phyloP scores from a whole-genome alignment of 2,888 invertebrate genomes.

The Notodonta dromedarius region DNA sequence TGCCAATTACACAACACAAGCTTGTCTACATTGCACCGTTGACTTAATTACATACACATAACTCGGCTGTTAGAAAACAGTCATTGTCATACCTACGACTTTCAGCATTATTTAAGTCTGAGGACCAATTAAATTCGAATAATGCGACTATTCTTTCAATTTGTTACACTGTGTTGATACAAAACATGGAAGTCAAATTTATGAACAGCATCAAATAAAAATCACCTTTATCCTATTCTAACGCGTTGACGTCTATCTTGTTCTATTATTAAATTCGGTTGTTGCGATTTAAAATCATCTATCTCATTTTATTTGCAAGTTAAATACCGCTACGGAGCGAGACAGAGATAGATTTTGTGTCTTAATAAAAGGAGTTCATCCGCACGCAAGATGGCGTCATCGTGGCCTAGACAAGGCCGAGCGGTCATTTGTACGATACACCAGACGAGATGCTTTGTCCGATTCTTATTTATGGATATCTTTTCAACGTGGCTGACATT shows the following conservation, averaged over 20 bases:
- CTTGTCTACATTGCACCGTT: conserved; percentile 35
- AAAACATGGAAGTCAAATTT: conserved; percentile 10
- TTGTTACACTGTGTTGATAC: conserved; percentile 1
- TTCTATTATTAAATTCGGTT: conserved; percentile 57
- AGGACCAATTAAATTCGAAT: not conserved
- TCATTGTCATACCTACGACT: conserved; percentile 24
- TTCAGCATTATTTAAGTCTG: not conserved
- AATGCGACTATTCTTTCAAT: not conserved
- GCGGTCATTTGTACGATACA: conserved; percentile 79
- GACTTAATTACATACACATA: conserved; percentile 10
- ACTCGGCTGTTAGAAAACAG: conserved; percentile 31
- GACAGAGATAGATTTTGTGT: conserved; percentile 65
- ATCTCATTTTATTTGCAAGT: conserved; percentile 48
- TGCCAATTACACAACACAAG: conserved; percentile 61
- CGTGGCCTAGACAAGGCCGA: conserved; percentile 84
- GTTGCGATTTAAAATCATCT: conserved; percentile 37
- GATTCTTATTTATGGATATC: conserved; percentile 53
- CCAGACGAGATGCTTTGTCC: conserved; percentile 73
- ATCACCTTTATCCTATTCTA: conserved; percentile 24
- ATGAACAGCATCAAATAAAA: not conserved
- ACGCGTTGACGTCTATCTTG: conserved; percentile 41
- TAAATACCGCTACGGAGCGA: conserved; percentile 48
- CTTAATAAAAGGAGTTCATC: conserved; percentile 75
- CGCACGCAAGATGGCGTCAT: conserved; percentile 80
- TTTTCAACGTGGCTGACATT: conserved; percentile 50